Evolutionary conservation across 2,113 vertebrate species (phyloP).

Genomic region (Rhinopomastus cyanomelas): DNA sequence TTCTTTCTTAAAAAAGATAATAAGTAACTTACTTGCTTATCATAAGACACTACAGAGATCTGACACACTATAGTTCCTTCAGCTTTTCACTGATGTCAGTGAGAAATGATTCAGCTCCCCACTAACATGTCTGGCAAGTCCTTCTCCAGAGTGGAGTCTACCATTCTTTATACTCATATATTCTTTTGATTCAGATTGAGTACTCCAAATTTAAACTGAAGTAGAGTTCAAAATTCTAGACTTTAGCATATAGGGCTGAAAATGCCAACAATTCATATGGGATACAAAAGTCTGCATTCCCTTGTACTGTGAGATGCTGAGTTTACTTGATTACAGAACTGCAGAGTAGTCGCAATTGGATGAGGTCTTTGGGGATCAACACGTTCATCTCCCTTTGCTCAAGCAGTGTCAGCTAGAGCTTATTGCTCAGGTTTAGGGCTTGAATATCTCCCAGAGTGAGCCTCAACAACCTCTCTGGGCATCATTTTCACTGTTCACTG

Average conservation of each 20-base stretch:
- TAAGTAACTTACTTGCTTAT: neutral
- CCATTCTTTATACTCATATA: neutral
- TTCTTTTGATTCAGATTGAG: neutral
- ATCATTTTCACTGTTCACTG: neutral
- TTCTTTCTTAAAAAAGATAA: neutral
- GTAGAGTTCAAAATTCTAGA: neutral
- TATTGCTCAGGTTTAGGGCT: neutral
- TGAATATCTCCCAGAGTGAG: neutral
- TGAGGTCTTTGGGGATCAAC: neutral
- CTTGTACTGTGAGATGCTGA: neutral
- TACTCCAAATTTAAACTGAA: neutral
- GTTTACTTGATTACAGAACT: neutral
- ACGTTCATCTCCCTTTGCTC: neutral
- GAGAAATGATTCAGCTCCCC: neutral
- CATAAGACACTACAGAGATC: neutral
- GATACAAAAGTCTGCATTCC: neutral
- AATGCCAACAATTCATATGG: neutral
- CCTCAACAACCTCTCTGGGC: neutral
- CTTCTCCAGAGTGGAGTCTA: neutral
- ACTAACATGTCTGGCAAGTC: neutral
- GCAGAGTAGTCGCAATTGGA: neutral
- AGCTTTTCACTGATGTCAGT: neutral
- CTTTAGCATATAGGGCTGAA: neutral
- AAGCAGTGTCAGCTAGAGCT: neutral
- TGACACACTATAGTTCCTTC: neutral